A percentile compares a stretch with the other conserved stretches of the same genome.
Evolutionary conservation across 2,797 vertebrate genomes (phyloP).

Genomic region (Rhadinocentrus ornatus): DNA sequence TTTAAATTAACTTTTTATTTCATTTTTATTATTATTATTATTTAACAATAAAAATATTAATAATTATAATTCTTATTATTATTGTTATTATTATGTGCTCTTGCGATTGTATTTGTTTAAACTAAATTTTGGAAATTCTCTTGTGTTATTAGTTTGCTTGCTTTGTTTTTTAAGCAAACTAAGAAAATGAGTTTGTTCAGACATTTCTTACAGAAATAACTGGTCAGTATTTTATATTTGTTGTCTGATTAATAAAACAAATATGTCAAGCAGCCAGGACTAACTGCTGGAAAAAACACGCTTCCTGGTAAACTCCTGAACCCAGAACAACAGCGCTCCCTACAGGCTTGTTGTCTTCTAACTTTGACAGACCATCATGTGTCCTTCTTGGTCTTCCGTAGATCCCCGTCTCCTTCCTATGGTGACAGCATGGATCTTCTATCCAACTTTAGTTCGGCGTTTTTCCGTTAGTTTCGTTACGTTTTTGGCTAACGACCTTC

Average conservation of each 20-base stretch:
- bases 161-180: too few species aligned
- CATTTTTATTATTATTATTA: neutral
- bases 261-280: neutral
- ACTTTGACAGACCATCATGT: conserved; percentile 9
- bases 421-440: conserved; percentile 59
- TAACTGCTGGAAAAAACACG: too few species aligned
- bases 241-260: neutral
- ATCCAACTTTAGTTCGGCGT: conserved; percentile 59
- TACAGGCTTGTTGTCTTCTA: rapidly evolving
- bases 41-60: too few species aligned
- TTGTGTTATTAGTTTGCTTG: too few species aligned
- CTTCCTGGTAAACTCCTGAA: neutral
- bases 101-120: too few species aligned
- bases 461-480: conserved; percentile 38
- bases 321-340: conserved; percentile 48
- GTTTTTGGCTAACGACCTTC: conserved; percentile 4
- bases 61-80: too few species aligned
- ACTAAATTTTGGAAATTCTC: too few species aligned
- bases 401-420: neutral
- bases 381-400: conserved; percentile 50
- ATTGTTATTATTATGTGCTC: too few species aligned
- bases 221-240: neutral
- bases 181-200: neutral
- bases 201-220: neutral
- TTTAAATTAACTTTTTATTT: neutral